These are phyloP conservation scores for Ia io DNA, from an alignment of 2,113 vertebrate genomes.

Conservation along the genomic window DNA sequence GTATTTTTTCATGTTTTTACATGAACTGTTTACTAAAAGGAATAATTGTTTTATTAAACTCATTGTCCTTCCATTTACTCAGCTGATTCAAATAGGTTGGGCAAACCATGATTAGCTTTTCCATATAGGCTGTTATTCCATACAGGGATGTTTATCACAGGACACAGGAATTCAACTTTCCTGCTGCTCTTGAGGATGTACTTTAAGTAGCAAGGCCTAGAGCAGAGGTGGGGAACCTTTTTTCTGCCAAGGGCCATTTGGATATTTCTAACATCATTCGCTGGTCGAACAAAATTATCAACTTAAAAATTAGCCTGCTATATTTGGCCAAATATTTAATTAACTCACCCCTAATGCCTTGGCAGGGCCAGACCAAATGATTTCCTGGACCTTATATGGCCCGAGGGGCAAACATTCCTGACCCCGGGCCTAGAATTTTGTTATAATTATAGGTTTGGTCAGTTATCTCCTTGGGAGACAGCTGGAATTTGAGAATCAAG, in stretches of 20 bases:
- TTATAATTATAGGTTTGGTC: background rate
- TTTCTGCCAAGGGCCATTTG: no score
- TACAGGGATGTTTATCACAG: background rate
- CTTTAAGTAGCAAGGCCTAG: background rate
- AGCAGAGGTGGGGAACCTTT: no score
- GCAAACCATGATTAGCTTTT: background rate
- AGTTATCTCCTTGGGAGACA: background rate
- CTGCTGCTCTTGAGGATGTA: background rate
- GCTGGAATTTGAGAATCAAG: background rate
- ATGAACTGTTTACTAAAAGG: background rate
- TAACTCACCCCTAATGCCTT: no score
- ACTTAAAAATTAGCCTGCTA: no score
- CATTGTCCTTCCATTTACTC: background rate
- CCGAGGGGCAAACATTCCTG: no score
- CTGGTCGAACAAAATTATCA: no score
- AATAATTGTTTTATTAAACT: background rate
- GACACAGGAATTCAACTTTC: background rate
- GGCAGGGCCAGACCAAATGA: no score
- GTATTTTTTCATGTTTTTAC: conserved; percentile 3
- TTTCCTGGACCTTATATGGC: no score
- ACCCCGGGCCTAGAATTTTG: background rate
- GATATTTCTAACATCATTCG: no score
- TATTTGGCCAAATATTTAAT: no score
- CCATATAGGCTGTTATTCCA: background rate
- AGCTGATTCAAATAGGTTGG: background rate